phyloP scores from a whole-genome alignment of 2,797 vertebrate genomes.

The Coreius guichenoti region DNA sequence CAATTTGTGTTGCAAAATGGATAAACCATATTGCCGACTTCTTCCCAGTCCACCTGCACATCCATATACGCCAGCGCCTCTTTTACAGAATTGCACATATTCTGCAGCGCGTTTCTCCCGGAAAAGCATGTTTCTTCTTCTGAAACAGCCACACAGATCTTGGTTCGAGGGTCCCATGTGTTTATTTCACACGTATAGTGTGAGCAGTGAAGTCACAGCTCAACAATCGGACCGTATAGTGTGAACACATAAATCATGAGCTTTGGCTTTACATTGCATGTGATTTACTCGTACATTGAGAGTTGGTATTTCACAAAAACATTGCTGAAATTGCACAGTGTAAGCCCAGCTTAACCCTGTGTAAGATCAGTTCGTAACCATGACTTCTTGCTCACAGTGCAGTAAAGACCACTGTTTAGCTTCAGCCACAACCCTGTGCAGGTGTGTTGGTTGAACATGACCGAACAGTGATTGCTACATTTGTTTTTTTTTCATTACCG shows the following conservation, averaged over 20 bases:
- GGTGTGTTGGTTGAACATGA: constrained; percentile 10
- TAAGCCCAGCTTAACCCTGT: not conserved
- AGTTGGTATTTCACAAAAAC: not conserved
- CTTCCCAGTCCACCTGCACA: not conserved
- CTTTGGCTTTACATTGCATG: not conserved
- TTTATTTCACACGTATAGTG: not conserved
- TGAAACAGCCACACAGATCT: not conserved
- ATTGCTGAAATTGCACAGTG: not conserved
- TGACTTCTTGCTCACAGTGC: constrained; percentile 6
- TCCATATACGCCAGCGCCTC: too few species aligned
- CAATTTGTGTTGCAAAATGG: too few species aligned
- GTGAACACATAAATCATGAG: not conserved
- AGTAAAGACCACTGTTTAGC: not conserved
- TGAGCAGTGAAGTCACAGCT: not conserved
- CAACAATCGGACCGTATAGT: not conserved
- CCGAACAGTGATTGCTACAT: not conserved
- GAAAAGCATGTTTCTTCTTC: not conserved
- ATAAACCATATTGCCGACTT: not conserved
- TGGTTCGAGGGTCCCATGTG: not conserved
- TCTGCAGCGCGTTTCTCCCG: not conserved
- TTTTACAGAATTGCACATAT: too few species aligned
- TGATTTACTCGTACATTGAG: too few species aligned
- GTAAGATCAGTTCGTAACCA: not conserved
- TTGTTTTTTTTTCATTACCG: not conserved
- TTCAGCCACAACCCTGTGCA: not conserved